phyloP scores from a whole-genome alignment of 2,113 vertebrate species.

The Narcine bancroftii region DNA sequence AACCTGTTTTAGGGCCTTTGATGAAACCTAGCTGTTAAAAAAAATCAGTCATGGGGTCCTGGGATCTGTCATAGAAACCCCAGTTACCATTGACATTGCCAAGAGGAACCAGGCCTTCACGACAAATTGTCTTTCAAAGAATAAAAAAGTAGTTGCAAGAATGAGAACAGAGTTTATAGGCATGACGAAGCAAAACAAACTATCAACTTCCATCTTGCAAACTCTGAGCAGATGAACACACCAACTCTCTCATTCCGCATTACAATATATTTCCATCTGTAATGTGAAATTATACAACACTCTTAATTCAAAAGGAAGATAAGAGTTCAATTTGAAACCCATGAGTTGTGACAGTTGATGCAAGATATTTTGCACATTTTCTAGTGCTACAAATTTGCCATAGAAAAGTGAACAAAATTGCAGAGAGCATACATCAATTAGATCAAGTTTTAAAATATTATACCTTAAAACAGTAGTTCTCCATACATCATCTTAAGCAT shows the following conservation, averaged over 20 bases:
- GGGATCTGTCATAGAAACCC: no score
- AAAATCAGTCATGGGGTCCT: no score
- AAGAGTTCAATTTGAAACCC: background rate
- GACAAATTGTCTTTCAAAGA: no score
- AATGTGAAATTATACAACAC: background rate
- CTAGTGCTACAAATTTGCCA: background rate
- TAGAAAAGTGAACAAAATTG: background rate
- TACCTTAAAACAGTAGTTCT: no score
- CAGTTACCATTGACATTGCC: no score
- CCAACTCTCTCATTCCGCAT: background rate
- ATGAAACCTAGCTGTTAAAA: no score
- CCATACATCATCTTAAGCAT: no score
- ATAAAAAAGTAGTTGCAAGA: no score
- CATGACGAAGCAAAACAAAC: background rate
- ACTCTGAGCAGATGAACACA: background rate
- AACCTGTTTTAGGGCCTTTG: no score
- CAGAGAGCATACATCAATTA: background rate
- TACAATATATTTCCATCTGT: background rate
- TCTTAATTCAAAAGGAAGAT: background rate
- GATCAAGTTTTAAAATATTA: background rate
- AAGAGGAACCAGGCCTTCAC: no score
- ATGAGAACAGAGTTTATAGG: no score
- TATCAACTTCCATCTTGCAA: background rate
- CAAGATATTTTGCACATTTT: background rate
- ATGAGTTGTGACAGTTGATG: background rate